Percentiles rank a stretch among this genome's conserved stretches.
phyloP scores from a whole-genome alignment of 2,888 invertebrate genomes.

The Lypha dubia region DNA sequence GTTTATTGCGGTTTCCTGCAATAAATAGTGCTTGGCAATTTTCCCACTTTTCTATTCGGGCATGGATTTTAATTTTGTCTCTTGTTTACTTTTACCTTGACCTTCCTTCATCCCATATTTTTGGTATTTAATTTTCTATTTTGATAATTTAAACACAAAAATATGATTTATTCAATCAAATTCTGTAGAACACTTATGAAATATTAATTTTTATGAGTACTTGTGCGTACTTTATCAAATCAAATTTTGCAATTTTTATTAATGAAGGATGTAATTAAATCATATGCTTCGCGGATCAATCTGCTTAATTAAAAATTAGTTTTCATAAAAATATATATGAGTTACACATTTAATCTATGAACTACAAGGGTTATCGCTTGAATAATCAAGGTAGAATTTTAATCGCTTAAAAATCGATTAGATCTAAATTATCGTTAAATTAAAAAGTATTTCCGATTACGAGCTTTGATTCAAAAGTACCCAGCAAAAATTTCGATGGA shows the following conservation, averaged over 20 bases:
- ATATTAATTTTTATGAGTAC: neutral
- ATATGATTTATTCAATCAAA: neutral
- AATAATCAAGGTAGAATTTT: too few species aligned
- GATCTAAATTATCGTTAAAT: too few species aligned
- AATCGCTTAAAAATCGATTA: too few species aligned
- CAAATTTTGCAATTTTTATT: neutral
- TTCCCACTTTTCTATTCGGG: neutral
- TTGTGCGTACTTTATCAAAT: neutral
- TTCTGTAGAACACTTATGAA: neutral
- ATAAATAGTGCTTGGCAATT: neutral
- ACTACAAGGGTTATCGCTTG: too few species aligned
- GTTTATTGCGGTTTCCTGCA: neutral
- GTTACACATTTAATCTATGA: too few species aligned
- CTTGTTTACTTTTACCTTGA: conserved; percentile 1
- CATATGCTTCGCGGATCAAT: neutral
- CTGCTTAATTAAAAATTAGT: neutral
- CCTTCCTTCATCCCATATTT: neutral
- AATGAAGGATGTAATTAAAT: neutral
- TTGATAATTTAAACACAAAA: neutral
- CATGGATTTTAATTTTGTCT: too few species aligned
- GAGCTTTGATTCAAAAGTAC: too few species aligned
- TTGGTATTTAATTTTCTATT: neutral
- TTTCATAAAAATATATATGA: neutral
- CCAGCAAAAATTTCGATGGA: too few species aligned
- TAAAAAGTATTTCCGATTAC: too few species aligned